phyloP scores from a whole-genome alignment of 2,888 invertebrate genomes.

The Philereme transversata region DNA sequence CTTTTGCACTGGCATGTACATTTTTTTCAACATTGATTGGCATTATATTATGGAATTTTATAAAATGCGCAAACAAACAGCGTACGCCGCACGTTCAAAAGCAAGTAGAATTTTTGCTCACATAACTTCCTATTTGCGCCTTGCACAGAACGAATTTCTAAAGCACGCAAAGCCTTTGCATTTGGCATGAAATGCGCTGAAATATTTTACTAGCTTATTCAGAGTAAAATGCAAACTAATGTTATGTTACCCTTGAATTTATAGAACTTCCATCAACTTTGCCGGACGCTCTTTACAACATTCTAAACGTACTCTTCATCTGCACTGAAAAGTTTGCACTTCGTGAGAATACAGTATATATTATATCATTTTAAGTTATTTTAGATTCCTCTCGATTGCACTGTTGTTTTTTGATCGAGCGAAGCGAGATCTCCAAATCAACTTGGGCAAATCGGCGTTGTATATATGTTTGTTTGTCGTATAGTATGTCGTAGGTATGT shows the following conservation, averaged over 20 bases:
- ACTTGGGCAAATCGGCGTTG: no score
- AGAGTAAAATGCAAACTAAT: slow-evolving; percentile 15
- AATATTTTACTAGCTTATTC: slow-evolving; percentile 36
- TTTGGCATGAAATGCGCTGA: slow-evolving; percentile 49
- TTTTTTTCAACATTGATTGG: slow-evolving; percentile 6
- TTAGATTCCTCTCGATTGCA: no score
- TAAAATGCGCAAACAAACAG: slow-evolving; percentile 24
- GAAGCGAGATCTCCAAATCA: no score
- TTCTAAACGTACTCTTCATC: no score
- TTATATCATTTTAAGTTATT: no score
- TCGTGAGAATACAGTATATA: no score
- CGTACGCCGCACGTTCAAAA: slow-evolving; percentile 32
- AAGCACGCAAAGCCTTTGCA: slow-evolving; percentile 53
- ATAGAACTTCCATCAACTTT: neutral
- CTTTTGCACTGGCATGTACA: neutral
- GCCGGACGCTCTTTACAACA: no score
- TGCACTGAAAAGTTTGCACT: no score
- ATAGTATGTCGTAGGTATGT: no score
- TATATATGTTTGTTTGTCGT: no score
- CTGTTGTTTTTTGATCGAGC: no score
- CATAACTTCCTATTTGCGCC: slow-evolving; percentile 60
- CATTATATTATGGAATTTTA: slow-evolving; percentile 10
- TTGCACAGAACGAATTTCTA: slow-evolving; percentile 50
- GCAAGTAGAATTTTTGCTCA: slow-evolving; percentile 60
- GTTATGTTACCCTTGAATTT: neutral